Percentiles rank a stretch among this genome's conserved stretches.
Conservation (phyloP, 2,113 vertebrate genomes). For the Quiscalus mexicanus region DNA sequence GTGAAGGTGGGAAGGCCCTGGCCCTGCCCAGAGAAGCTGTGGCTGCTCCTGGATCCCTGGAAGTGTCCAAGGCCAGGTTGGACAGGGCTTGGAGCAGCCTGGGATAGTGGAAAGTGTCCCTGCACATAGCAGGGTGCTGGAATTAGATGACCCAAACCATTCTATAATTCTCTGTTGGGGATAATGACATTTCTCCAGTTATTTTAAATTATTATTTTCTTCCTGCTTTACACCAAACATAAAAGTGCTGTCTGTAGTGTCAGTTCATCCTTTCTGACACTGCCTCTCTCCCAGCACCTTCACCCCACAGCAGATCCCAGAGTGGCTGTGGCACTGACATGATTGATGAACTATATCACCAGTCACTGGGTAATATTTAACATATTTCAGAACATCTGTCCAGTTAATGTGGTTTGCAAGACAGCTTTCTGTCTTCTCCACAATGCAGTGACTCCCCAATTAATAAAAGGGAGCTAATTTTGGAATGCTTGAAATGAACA, state of each 20-base stretch:
- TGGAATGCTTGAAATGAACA: conserved; percentile 13
- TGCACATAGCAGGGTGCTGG: accelerated
- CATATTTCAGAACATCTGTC: conserved; percentile 45
- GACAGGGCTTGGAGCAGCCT: accelerated
- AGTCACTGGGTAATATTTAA: conserved; percentile 12
- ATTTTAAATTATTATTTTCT: not conserved
- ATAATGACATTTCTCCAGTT: not conserved
- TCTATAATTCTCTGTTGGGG: accelerated
- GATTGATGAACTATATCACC: conserved; percentile 3
- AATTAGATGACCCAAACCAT: not conserved
- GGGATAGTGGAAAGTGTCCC: accelerated
- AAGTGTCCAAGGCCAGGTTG: accelerated
- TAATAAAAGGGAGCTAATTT: conserved; percentile 49
- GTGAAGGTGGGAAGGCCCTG: accelerated
- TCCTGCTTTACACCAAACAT: not conserved
- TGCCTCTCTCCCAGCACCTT: not conserved
- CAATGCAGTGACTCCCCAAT: not conserved
- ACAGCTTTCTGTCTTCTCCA: conserved; percentile 2
- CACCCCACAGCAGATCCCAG: not conserved
- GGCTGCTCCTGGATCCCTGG: not conserved
- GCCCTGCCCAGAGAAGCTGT: not conserved
- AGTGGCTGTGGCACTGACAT: not conserved
- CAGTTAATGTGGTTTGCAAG: not conserved
- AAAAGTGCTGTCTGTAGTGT: not conserved
- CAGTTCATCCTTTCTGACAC: not conserved